phyloP scores from a whole-genome alignment of 2,113 vertebrate species.

The Mesembrinibis cayennensis region DNA sequence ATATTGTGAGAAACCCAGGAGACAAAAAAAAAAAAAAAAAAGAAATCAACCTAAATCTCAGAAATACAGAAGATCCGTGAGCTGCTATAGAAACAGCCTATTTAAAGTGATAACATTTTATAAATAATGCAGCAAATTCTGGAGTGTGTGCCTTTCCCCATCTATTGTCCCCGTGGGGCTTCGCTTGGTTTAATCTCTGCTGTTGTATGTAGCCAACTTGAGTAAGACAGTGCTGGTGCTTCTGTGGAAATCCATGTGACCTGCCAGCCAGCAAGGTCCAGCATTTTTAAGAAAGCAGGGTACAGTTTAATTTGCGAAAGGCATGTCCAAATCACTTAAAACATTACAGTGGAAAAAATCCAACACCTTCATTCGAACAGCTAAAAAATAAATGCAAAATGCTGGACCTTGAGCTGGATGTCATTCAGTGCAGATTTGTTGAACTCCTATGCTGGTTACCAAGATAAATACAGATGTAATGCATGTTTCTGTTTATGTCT shows the following conservation, averaged over 20 bases:
- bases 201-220: neutral
- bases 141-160: neutral
- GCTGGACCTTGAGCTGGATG: neutral
- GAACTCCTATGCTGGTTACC: neutral
- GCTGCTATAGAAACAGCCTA: constrained; percentile 14
- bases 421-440: neutral
- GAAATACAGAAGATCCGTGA: neutral
- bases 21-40: neutral
- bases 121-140: constrained; percentile 34
- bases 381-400: neutral
- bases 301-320: neutral
- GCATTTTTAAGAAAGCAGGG: neutral
- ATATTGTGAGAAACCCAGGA: neutral
- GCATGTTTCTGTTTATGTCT: neutral
- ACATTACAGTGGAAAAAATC: neutral
- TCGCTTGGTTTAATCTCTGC: neutral
- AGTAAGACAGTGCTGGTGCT: neutral
- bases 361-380: neutral
- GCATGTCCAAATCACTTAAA: neutral
- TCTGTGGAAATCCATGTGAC: neutral
- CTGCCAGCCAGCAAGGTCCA: neutral
- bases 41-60: neutral
- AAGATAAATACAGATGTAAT: neutral
- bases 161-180: neutral
- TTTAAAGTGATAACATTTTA: constrained; percentile 42